Evolutionary conservation across 2,888 invertebrate species (phyloP).

Genomic region (Flexamia atlantica): DNA sequence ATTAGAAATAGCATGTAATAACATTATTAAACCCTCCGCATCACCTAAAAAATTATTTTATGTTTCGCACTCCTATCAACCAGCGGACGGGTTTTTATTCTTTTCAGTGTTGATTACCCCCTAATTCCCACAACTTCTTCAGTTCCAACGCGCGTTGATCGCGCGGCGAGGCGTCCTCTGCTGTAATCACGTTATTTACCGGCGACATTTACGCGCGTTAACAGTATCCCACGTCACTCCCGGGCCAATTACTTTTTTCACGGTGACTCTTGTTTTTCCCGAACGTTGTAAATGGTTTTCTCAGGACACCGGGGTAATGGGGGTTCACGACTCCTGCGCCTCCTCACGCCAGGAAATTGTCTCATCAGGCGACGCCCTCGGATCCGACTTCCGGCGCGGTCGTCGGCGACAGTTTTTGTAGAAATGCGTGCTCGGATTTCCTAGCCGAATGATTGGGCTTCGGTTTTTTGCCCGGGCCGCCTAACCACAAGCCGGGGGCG

Average conservation of each 20-base stretch:
- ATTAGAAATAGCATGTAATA: no score
- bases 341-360: constrained; percentile 52
- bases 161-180: background rate
- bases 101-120: no score
- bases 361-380: constrained; percentile 22
- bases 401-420: constrained; percentile 54
- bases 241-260: constrained; percentile 45
- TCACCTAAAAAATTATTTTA: no score
- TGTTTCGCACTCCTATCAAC: no score
- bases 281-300: constrained; percentile 54
- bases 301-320: constrained; percentile 41
- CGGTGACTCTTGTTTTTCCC: constrained; percentile 46
- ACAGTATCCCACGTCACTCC: constrained; percentile 36
- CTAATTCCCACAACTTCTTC: no score
- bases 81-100: background rate
- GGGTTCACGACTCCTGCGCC: no score
- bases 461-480: constrained; percentile 35
- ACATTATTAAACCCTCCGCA: no score
- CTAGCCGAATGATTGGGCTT: constrained; percentile 49
- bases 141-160: background rate
- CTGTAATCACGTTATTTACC: background rate
- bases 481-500: constrained; percentile 51
- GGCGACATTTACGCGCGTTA: background rate
- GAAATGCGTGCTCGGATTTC: constrained; percentile 40
- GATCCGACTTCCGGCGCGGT: constrained; percentile 52